Conservation (phyloP, 2,888 invertebrate species). For the Hydriomena furcata region DNA sequence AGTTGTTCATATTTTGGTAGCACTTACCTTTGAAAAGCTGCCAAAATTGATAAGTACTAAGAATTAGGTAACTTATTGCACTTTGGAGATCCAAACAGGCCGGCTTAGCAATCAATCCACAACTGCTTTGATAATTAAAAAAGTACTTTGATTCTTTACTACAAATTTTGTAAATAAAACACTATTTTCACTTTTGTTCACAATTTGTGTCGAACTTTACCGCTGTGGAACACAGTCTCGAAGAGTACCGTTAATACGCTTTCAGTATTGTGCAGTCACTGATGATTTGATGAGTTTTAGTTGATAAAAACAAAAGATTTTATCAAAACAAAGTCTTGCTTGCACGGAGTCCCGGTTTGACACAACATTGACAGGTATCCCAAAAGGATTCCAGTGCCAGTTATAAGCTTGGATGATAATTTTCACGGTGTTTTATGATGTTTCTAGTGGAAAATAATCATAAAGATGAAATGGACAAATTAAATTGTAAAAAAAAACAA, state of each 20-base stretch:
- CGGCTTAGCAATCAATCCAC: slow-evolving; percentile 1
- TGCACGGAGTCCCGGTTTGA: slow-evolving; percentile 4
- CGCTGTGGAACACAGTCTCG: not conserved
- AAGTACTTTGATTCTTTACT: too few relatives aligned
- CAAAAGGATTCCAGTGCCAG: slow-evolving; percentile 3
- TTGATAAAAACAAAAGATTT: slow-evolving; percentile 4
- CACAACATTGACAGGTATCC: slow-evolving; percentile 17
- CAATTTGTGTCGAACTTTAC: not conserved
- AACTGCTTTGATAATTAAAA: not conserved
- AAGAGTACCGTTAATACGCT: slow-evolving; percentile 5
- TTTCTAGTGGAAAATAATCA: too few relatives aligned
- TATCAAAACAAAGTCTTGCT: slow-evolving; percentile 21
- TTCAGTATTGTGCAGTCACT: not conserved
- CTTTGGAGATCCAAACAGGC: slow-evolving; percentile 25
- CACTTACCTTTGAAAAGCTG: slow-evolving; percentile 31
- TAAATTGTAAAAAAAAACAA: slow-evolving; percentile 13
- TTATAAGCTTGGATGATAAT: too few relatives aligned
- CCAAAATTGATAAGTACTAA: slow-evolving; percentile 21
- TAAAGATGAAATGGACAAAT: not conserved
- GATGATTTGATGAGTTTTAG: not conserved
- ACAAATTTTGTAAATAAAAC: not conserved
- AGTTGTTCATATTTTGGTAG: not conserved
- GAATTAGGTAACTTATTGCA: slow-evolving; percentile 7
- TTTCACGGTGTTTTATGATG: too few relatives aligned
- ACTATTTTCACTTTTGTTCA: slow-evolving; percentile 10